phyloP scores from a whole-genome alignment of 2,888 invertebrate species.

The Agrilus cyanescens region DNA sequence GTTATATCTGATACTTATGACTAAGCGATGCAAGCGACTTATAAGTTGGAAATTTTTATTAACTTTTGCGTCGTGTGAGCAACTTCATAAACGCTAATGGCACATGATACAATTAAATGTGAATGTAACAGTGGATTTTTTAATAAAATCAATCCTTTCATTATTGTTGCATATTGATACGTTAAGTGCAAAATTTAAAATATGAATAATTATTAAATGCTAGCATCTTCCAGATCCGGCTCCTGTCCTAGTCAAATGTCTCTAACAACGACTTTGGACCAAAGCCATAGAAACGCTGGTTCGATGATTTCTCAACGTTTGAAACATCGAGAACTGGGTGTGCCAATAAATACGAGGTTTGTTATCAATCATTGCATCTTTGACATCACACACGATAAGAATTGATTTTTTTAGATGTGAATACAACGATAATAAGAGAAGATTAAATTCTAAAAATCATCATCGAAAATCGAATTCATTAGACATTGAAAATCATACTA shows the following conservation, averaged over 20 bases:
- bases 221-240: constrained; percentile 57
- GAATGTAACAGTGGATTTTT: too few relatives aligned
- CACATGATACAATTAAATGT: too few relatives aligned
- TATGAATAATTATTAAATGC: too few relatives aligned
- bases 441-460: constrained; percentile 25
- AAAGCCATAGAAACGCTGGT: constrained; percentile 32
- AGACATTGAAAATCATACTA: constrained; percentile 48
- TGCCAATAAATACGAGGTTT: constrained; percentile 15
- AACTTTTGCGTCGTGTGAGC: too few relatives aligned
- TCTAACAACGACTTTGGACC: constrained; percentile 52
- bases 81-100: too few relatives aligned
- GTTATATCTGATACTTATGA: too few relatives aligned
- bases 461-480: constrained; percentile 77
- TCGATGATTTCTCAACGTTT: constrained; percentile 45
- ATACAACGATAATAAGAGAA: constrained; percentile 14
- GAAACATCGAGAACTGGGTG: constrained; percentile 49
- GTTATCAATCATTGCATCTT: too few relatives aligned
- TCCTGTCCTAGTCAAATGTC: constrained; percentile 86
- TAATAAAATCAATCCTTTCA: too few relatives aligned
- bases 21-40: too few relatives aligned
- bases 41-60: too few relatives aligned
- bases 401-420: constrained; percentile 18
- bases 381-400: constrained; percentile 34
- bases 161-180: too few relatives aligned
- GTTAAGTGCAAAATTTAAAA: too few relatives aligned